phyloP scores from a whole-genome alignment of 2,113 vertebrate genomes.

The Ailurus styani region DNA sequence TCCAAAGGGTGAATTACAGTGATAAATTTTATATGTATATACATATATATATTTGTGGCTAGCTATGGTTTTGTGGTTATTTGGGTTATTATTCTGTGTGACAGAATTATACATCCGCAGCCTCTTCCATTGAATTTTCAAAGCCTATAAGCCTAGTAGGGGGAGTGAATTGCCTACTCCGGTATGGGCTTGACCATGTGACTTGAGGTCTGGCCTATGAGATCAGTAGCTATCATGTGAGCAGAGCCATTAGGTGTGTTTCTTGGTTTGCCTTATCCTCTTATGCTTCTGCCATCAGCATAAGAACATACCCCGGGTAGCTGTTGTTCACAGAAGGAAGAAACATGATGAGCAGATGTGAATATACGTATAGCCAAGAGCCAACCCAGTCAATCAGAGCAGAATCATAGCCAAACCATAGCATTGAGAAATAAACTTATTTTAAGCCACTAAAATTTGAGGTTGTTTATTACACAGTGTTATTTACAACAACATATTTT shows the following conservation, averaged over 20 bases:
- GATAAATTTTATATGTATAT: not conserved
- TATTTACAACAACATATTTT: not conserved
- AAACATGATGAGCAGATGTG: slow-evolving; percentile 5
- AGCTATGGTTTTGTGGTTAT: not conserved
- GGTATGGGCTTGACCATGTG: not conserved
- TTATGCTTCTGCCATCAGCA: not conserved
- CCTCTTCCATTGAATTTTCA: not conserved
- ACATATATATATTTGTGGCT: not conserved
- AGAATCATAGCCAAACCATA: not conserved
- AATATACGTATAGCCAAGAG: not conserved
- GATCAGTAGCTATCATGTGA: not conserved
- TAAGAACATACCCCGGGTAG: not conserved
- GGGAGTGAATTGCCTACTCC: not conserved
- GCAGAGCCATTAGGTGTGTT: not conserved
- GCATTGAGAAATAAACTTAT: not conserved
- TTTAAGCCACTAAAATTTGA: not conserved
- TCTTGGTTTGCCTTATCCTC: not conserved
- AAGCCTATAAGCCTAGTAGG: not conserved
- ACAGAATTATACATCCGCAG: not conserved
- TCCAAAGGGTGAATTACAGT: not conserved
- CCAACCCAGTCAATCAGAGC: not conserved
- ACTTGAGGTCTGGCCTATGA: not conserved
- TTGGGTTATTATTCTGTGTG: not conserved
- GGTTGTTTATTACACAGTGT: not conserved
- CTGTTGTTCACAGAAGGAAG: slow-evolving; percentile 9